phyloP scores from a whole-genome alignment of 2,888 invertebrate genomes.

The Tipula confusa region DNA sequence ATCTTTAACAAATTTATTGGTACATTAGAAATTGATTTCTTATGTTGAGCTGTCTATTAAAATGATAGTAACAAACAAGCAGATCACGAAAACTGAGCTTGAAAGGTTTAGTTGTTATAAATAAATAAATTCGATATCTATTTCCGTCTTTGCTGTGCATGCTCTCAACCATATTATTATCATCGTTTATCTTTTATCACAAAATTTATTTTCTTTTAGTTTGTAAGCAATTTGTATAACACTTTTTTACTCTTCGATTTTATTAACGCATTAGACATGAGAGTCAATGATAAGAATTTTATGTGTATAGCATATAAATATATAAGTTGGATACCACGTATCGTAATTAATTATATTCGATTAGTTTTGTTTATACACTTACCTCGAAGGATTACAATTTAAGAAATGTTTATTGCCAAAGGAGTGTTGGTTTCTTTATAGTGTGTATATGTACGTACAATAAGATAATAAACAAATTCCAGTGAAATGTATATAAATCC shows the following conservation, averaged over 20 bases:
- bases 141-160: not conserved
- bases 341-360: not conserved
- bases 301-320: not conserved
- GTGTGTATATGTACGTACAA: not conserved
- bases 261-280: not conserved
- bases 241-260: not conserved
- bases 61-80: not conserved
- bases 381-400: not conserved
- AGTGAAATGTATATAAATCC: not conserved
- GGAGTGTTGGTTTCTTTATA: not conserved
- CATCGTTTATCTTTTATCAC: not conserved
- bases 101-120: not conserved
- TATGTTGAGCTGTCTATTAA: not conserved
- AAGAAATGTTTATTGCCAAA: not conserved
- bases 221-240: slow-evolving; percentile 3
- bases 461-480: no score
- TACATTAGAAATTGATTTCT: not conserved
- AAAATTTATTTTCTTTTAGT: not conserved
- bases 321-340: no score
- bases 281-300: not conserved
- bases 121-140: not conserved
- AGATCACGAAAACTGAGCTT: not conserved
- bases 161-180: not conserved
- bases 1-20: not conserved
- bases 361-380: not conserved